Percentiles rank a stretch among this genome's conserved stretches.
Conservation (phyloP, 2,888 invertebrate species). For the Pristionchus fissidentatus region DNA sequence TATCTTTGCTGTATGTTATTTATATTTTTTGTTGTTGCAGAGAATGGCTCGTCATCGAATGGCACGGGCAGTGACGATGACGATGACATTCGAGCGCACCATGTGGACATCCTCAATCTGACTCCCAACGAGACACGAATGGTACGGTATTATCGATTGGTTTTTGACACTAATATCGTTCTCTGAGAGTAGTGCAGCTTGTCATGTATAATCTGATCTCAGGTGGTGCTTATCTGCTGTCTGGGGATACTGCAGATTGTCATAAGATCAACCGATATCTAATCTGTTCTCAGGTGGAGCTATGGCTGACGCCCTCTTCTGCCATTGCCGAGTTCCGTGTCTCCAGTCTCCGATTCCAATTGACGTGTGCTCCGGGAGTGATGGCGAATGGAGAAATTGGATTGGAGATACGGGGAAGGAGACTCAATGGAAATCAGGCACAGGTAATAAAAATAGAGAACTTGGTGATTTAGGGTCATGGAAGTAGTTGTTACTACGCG, state of each 20-base stretch:
- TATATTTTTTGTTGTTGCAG: too few species aligned
- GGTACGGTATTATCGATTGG: slow-evolving; percentile 12
- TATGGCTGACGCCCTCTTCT: slow-evolving; percentile 48
- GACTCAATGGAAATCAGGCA: slow-evolving; percentile 60
- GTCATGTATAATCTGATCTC: neutral
- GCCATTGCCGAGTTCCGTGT: slow-evolving; percentile 51
- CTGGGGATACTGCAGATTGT: neutral
- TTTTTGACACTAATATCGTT: too few species aligned
- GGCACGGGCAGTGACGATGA: too few species aligned
- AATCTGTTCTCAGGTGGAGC: slow-evolving; percentile 49
- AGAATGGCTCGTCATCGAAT: too few species aligned
- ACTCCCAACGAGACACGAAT: slow-evolving; percentile 9
- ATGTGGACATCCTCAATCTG: neutral
- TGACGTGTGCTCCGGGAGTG: slow-evolving; percentile 37
- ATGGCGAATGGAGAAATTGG: slow-evolving; percentile 49
- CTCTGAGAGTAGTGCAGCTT: neutral
- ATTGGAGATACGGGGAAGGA: slow-evolving; percentile 57
- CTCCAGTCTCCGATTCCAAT: slow-evolving; percentile 3
- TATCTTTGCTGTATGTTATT: too few species aligned
- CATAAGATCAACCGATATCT: neutral
- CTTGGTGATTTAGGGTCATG: too few species aligned
- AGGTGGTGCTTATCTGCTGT: slow-evolving; percentile 55
- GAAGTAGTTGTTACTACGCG: too few species aligned
- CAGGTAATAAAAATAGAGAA: slow-evolving; percentile 46
- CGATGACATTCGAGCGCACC: neutral